Evolutionary conservation across 2,113 vertebrate species (phyloP).

Genomic region (Charina bottae): DNA sequence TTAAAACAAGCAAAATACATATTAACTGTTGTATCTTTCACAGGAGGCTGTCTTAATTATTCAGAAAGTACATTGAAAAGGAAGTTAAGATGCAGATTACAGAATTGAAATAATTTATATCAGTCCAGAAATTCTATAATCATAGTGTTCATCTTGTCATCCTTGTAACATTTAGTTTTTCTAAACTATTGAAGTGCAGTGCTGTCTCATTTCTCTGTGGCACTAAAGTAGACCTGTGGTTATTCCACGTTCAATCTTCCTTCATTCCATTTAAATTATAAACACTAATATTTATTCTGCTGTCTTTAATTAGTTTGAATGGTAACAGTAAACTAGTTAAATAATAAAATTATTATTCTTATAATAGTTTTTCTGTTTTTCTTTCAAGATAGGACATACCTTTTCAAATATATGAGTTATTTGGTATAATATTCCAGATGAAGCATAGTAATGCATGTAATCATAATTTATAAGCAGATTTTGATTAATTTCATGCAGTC

Average conservation of each 20-base stretch:
- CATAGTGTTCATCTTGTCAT: constrained; percentile 39
- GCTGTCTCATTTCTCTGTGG: constrained; percentile 41
- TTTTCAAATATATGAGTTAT: background rate
- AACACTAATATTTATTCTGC: constrained; percentile 43
- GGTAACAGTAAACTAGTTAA: constrained; percentile 11
- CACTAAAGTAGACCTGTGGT: constrained; percentile 44
- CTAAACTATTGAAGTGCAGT: constrained; percentile 45
- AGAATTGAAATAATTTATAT: constrained; percentile 35
- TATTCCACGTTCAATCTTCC: constrained; percentile 47
- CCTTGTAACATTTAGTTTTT: constrained; percentile 49
- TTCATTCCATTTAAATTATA: constrained; percentile 44
- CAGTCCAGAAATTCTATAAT: constrained; percentile 45
- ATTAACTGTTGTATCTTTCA: constrained; percentile 22
- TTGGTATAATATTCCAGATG: background rate
- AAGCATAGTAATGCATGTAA: background rate
- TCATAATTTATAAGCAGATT: background rate
- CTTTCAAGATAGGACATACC: background rate
- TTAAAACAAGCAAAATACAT: constrained; percentile 41
- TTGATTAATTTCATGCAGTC: background rate
- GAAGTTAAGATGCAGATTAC: constrained; percentile 33
- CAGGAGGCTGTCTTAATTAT: constrained; percentile 44
- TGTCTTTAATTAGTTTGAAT: constrained; percentile 46
- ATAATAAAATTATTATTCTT: constrained; percentile 46
- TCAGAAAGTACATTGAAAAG: constrained; percentile 57
- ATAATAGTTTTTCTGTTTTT: constrained; percentile 54